phyloP scores from a whole-genome alignment of 2,797 vertebrate genomes.

The Pelodytes ibericus region DNA sequence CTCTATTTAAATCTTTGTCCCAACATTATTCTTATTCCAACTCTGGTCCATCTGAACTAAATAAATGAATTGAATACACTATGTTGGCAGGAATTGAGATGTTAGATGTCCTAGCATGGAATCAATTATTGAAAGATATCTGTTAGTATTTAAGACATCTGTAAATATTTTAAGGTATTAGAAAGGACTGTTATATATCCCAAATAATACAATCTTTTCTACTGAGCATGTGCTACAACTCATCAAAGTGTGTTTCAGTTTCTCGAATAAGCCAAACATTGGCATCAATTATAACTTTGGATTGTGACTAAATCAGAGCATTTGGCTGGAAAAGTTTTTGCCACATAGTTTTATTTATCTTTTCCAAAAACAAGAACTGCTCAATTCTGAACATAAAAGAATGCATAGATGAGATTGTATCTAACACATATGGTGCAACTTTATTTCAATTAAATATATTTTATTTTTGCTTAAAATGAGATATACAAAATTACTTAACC shows the following conservation, averaged over 20 bases:
- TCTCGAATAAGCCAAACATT: background rate
- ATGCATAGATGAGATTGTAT: no score
- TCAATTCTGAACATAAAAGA: no score
- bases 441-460: no score
- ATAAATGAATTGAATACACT: conserved; percentile 36
- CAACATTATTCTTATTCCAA: background rate
- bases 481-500: no score
- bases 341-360: no score
- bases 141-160: conserved; percentile 34
- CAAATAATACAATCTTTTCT: conserved; percentile 21
- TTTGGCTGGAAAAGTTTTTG: background rate
- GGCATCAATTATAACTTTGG: background rate
- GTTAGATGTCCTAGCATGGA: conserved; percentile 22
- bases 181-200: conserved; percentile 24
- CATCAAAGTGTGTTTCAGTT: conserved; percentile 25
- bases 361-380: no score
- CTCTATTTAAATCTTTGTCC: no score
- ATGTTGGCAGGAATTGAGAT: conserved; percentile 21
- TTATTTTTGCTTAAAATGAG: no score
- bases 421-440: no score
- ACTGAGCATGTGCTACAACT: conserved; percentile 3
- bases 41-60: conserved; percentile 29
- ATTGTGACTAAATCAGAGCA: conserved; percentile 23
- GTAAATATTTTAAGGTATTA: conserved; percentile 42
- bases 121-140: conserved; percentile 29